Evolutionary conservation across 2,888 invertebrate species (phyloP), one percentile per base, ranked within the genome.

Genomic region (Clivina fossor): DNA sequence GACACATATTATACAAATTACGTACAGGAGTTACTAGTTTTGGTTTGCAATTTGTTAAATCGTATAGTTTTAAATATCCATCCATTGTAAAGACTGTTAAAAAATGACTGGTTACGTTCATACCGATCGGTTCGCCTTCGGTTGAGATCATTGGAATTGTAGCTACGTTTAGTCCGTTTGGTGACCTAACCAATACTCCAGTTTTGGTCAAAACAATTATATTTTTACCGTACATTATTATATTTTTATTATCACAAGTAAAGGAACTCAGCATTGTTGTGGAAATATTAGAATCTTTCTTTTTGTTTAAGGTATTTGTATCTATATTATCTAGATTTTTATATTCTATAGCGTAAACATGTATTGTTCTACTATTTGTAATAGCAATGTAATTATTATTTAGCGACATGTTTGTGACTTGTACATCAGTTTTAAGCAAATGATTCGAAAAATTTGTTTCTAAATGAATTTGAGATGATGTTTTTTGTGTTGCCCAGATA

Each of bases 11-110:
- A 63, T 86, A 86, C 44, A 93, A 79, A 64, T 88, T 86, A 75
- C 91, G 88, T 2, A 88, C 82, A 57, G 88, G 84, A 41, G 88
- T 86, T 41, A 90, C 81, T 62, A 89, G 78, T 71, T 88, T 91
- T 0, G 93, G 88, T 63, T 94, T 93, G 68, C 90, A 85, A 60
- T 92, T 84, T 1, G 88, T 84, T n/a, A 98, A 79, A 74, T 98
- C 93, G 76, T 90, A 97, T 30, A 96, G 79, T 75, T 93, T 93
- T 1, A 99, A 74, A 62, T 85, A 86, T 1, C 96, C 96, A 66
- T 89, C 88, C 70, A 91, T 84, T 3, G 96, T 94, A 32, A 90
- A 91, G 9, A 93, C 83, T 0, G 90, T 88, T 56, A 99, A 77
- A 73, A 82, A 95, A 61, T 84, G 82, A 15, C 84, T 84, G 32